Percentiles rank a stretch among this genome's conserved stretches.
Conservation (phyloP, 2,888 invertebrate genomes). For the Xiphydria camelus region DNA sequence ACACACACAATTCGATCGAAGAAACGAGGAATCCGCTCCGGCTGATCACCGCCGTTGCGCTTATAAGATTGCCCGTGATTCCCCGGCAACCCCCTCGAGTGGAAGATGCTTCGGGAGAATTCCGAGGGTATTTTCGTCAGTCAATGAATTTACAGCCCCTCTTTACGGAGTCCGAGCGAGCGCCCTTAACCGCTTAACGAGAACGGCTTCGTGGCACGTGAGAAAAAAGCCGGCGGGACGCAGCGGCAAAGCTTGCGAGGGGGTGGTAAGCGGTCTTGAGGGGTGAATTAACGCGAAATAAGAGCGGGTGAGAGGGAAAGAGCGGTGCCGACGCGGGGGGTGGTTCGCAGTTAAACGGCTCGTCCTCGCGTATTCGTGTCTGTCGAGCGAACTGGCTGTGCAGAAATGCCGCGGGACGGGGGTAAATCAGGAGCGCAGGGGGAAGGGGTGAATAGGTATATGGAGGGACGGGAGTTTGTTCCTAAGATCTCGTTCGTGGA, state of each 20-base stretch:
- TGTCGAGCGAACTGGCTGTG: no score
- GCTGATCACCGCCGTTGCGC: no score
- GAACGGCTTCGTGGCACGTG: conserved; percentile 56
- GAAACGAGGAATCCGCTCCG: no score
- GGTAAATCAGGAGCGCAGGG: conserved; percentile 10
- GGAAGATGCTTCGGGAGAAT: no score
- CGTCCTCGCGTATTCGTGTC: no score
- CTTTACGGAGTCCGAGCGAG: conserved; percentile 35
- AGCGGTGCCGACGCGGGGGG: conserved; percentile 6
- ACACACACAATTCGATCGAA: no score
- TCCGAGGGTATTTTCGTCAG: conserved; percentile 52
- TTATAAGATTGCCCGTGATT: no score
- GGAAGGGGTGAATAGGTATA: background rate
- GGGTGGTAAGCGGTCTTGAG: conserved; percentile 42
- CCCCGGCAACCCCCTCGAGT: no score
- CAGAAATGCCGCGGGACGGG: no score
- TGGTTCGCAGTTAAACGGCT: conserved; percentile 15
- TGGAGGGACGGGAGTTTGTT: background rate
- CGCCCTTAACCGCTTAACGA: conserved; percentile 51
- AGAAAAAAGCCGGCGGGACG: conserved; percentile 40
- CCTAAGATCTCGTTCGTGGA: conserved; percentile 17
- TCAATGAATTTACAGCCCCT: conserved; percentile 57
- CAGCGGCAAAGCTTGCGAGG: conserved; percentile 8
- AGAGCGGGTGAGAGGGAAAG: conserved; percentile 24
- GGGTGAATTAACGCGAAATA: conserved; percentile 55